Percentiles rank a stretch among this genome's conserved stretches.
These are phyloP conservation scores for Bruchidius siliquastri DNA, from an alignment of 2,888 invertebrate species.

Conservation along the genomic window DNA sequence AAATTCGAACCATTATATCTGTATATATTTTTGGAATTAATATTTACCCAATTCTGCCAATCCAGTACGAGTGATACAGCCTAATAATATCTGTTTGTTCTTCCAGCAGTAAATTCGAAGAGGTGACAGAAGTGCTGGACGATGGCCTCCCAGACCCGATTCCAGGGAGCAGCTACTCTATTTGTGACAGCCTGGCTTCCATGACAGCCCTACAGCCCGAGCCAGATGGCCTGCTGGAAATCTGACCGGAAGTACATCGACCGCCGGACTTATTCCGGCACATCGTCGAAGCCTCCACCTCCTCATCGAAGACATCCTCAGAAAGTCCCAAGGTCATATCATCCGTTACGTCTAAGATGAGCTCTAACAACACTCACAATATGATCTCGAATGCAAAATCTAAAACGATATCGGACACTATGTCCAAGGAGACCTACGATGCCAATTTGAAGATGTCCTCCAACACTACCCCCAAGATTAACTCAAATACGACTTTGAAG, in stretches of 20 bases:
- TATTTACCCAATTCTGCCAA: too few species aligned
- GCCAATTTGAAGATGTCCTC: background rate
- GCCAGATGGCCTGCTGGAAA: slow-evolving; percentile 42
- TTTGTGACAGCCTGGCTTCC: slow-evolving; percentile 39
- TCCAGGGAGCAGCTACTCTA: slow-evolving; percentile 44
- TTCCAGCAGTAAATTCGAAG: slow-evolving; percentile 44
- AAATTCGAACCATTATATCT: too few species aligned
- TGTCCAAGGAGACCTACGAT: too few species aligned
- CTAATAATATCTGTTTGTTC: slow-evolving; percentile 10
- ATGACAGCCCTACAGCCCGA: slow-evolving; percentile 16
- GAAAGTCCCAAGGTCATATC: background rate
- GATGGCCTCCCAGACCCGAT: slow-evolving; percentile 44
- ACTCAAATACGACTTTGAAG: background rate
- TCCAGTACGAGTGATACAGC: too few species aligned
- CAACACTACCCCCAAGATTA: background rate
- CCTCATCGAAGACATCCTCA: slow-evolving; percentile 25
- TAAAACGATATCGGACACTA: too few species aligned
- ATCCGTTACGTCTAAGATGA: background rate
- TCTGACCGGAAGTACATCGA: slow-evolving; percentile 43
- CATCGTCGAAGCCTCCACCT: slow-evolving; percentile 28
- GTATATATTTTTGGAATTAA: too few species aligned
- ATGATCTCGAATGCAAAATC: too few species aligned
- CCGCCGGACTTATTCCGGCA: slow-evolving; percentile 38
- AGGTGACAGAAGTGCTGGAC: slow-evolving; percentile 44
- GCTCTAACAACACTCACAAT: too few species aligned